phyloP scores from a whole-genome alignment of 2,888 invertebrate species.

The Dasypogon diadema region DNA sequence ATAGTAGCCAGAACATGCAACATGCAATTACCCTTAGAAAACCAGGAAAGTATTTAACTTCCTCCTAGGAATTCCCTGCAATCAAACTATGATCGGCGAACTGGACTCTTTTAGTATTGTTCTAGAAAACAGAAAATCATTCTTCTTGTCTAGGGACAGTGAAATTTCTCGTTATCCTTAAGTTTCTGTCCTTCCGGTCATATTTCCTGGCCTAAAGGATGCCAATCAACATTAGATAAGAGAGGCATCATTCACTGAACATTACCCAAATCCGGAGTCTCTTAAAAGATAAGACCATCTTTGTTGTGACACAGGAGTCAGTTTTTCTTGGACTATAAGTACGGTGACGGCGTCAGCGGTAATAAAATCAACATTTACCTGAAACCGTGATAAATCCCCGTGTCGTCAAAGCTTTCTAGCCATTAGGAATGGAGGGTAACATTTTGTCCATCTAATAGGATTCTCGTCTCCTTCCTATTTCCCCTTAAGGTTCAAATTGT shows the following conservation, averaged over 20 bases:
- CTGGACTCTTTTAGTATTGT: too few relatives aligned
- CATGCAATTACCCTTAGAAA: constrained; percentile 11
- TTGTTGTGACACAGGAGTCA: constrained; percentile 31
- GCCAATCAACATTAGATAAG: constrained; percentile 4
- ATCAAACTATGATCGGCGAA: too few relatives aligned
- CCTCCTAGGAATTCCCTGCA: too few relatives aligned
- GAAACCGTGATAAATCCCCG: neutral
- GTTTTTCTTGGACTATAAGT: neutral
- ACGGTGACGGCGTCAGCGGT: constrained; percentile 9
- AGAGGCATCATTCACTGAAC: neutral
- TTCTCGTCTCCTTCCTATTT: neutral
- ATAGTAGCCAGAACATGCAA: constrained; percentile 6
- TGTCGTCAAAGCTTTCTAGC: neutral
- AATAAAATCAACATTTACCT: constrained; percentile 20
- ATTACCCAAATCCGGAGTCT: constrained; percentile 5
- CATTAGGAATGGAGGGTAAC: neutral
- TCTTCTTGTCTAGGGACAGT: neutral
- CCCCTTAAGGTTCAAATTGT: neutral
- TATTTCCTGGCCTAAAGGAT: constrained; percentile 14
- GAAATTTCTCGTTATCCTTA: neutral
- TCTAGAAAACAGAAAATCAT: neutral
- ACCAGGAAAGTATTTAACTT: constrained; percentile 5
- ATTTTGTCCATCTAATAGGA: neutral
- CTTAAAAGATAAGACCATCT: constrained; percentile 22
- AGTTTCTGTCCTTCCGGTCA: constrained; percentile 30